phyloP scores from a whole-genome alignment of 2,113 vertebrate species.

The Antennarius striatus region DNA sequence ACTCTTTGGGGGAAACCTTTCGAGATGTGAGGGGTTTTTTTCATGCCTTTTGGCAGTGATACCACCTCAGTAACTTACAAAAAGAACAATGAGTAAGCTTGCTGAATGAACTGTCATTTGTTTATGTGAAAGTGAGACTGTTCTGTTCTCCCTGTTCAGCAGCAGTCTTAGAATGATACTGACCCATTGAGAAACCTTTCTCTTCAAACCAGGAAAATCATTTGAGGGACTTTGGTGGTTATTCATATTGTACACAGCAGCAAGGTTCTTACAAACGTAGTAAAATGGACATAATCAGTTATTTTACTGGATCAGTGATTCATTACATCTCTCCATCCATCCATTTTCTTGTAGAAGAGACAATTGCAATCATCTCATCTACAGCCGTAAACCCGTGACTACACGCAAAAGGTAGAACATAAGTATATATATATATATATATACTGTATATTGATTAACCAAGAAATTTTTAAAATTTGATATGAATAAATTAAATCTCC shows the following conservation, averaged over 20 bases:
- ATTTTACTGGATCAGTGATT: too few relatives aligned
- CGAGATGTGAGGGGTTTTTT: constrained; percentile 2
- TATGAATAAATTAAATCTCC: too few relatives aligned
- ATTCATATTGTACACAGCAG: not conserved
- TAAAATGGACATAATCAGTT: too few relatives aligned
- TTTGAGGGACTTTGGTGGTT: constrained; percentile 4
- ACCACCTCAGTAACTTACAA: constrained; percentile 21
- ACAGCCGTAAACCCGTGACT: too few relatives aligned
- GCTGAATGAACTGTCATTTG: constrained; percentile 24
- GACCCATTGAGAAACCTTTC: not conserved
- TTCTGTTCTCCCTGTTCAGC: constrained; percentile 2
- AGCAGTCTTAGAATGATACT: not conserved
- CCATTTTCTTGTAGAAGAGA: too few relatives aligned
- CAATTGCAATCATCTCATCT: too few relatives aligned
- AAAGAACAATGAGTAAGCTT: constrained; percentile 36
- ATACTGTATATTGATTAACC: too few relatives aligned
- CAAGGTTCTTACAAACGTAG: constrained; percentile 1
- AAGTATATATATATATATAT: too few relatives aligned
- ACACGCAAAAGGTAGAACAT: too few relatives aligned
- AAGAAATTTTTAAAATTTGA: too few relatives aligned
- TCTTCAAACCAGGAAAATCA: constrained; percentile 6
- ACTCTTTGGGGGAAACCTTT: constrained; percentile 5
- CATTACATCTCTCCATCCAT: too few relatives aligned
- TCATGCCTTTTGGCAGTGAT: constrained; percentile 11
- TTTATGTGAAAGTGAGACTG: constrained; percentile 9